Evolutionary conservation across 1,140 invertebrate genomes (phyloP).

Genomic region (Drosophila teissieri): DNA sequence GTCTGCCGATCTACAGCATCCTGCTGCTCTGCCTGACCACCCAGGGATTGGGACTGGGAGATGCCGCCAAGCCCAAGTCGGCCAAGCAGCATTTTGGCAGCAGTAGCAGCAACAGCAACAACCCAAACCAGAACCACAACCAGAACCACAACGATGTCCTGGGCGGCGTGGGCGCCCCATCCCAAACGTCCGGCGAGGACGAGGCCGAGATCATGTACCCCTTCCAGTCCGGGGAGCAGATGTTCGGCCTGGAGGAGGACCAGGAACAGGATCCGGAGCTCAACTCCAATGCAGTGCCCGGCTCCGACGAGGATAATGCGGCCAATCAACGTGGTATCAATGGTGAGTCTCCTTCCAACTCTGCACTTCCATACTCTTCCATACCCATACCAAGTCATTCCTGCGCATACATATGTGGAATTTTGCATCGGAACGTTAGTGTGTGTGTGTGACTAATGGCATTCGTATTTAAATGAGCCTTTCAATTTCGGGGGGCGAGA

Average conservation of each 20-base stretch:
- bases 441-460: conserved; percentile 56
- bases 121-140: conserved; percentile 53
- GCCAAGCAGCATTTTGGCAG: conserved; percentile 67
- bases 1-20: conserved; percentile 53
- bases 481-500: conserved; percentile 1
- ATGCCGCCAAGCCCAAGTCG: conserved; percentile 75
- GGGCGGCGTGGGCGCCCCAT: conserved; percentile 58
- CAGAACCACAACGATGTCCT: conserved; percentile 67
- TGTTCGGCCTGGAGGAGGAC: conserved; percentile 70
- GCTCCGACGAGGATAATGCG: conserved; percentile 67
- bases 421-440: conserved; percentile 31
- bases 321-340: conserved; percentile 73
- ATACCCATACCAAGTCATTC: conserved; percentile 1
- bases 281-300: conserved; percentile 46
- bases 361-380: neutral
- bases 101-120: conserved; percentile 36
- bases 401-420: conserved; percentile 38
- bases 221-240: conserved; percentile 70
- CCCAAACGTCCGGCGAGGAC: conserved; percentile 78
- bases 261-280: conserved; percentile 47
- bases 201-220: conserved; percentile 73
- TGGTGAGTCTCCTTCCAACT: conserved; percentile 58
- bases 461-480: conserved; percentile 71
- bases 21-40: conserved; percentile 59
- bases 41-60: conserved; percentile 52